These are phyloP conservation scores for Sinocyclocheilus maitianheensis DNA, from an alignment of 2,113 vertebrate genomes.

Conservation along the genomic window DNA sequence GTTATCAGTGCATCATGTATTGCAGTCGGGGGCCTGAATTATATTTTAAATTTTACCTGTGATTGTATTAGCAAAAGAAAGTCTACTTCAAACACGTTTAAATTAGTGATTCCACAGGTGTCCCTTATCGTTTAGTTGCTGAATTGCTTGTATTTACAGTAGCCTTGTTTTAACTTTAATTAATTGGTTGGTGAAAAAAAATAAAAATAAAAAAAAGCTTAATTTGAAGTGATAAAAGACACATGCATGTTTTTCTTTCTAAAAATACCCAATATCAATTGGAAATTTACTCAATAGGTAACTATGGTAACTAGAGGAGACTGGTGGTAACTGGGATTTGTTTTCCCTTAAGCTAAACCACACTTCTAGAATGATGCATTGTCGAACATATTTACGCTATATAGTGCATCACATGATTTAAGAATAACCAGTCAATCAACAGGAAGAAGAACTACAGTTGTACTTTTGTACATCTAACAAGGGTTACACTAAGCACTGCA, in stretches of 20 bases:
- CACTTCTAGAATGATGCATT: neutral
- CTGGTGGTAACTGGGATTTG: neutral
- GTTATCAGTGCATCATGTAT: no score
- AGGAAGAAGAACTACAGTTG: neutral
- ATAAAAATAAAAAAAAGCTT: no score
- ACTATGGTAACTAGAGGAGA: neutral
- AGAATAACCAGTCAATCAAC: neutral
- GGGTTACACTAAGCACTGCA: neutral
- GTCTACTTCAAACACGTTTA: neutral
- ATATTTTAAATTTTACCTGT: neutral
- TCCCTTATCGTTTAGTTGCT: neutral
- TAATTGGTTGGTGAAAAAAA: neutral
- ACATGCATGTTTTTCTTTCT: neutral
- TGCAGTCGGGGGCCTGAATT: no score
- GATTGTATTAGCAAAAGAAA: neutral
- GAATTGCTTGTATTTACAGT: neutral
- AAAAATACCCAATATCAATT: neutral
- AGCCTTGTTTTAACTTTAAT: neutral
- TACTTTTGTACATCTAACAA: neutral
- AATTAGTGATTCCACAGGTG: neutral
- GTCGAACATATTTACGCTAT: neutral
- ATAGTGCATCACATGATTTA: neutral
- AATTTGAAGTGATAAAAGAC: neutral
- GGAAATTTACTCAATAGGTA: neutral
- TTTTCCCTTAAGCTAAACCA: neutral